Percentiles rank a stretch among this genome's conserved stretches.
Evolutionary conservation across 2,888 invertebrate species (phyloP).

Genomic region (Hedya salicella): DNA sequence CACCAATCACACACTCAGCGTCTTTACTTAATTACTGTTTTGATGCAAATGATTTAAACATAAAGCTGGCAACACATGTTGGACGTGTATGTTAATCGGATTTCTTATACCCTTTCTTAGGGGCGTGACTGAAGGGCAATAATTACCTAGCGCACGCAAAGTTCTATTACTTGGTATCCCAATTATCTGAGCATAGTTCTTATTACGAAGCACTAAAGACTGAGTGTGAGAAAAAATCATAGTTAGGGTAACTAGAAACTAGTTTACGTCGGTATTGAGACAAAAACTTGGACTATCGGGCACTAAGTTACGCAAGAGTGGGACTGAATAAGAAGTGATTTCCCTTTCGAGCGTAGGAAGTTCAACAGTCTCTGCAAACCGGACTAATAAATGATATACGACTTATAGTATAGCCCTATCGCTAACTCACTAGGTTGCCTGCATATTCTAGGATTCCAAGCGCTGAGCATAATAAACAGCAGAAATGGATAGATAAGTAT

Average conservation of each 20-base stretch:
- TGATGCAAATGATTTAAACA: slow-evolving; percentile 33
- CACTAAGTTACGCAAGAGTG: slow-evolving; percentile 79
- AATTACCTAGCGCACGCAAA: slow-evolving; percentile 51
- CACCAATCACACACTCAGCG: slow-evolving; percentile 14
- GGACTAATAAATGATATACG: slow-evolving; percentile 54
- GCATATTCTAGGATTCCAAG: slow-evolving; percentile 25
- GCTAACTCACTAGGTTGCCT: slow-evolving; percentile 23
- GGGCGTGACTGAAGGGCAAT: slow-evolving; percentile 49
- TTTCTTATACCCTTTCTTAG: slow-evolving; percentile 45
- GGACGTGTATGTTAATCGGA: slow-evolving; percentile 42
- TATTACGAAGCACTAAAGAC: slow-evolving; percentile 44
- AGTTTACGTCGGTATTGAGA: slow-evolving; percentile 64
- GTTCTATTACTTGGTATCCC: slow-evolving; percentile 25
- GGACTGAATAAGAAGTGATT: slow-evolving; percentile 71
- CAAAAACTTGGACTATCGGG: slow-evolving; percentile 68
- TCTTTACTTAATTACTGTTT: slow-evolving; percentile 16
- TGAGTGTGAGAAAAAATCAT: slow-evolving; percentile 48
- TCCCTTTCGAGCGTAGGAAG: slow-evolving; percentile 77
- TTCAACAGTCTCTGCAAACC: slow-evolving; percentile 69
- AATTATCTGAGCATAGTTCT: slow-evolving; percentile 42
- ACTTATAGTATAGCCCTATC: slow-evolving; percentile 7
- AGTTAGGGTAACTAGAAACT: slow-evolving; percentile 55
- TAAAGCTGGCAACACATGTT: slow-evolving; percentile 35
- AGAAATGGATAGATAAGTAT: slow-evolving; percentile 7
- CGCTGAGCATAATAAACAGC: slow-evolving; percentile 10